A percentile compares a stretch with the other conserved stretches of the same genome.
Conservation (phyloP, 2,888 invertebrate species). For the Drosophila ochracea region DNA sequence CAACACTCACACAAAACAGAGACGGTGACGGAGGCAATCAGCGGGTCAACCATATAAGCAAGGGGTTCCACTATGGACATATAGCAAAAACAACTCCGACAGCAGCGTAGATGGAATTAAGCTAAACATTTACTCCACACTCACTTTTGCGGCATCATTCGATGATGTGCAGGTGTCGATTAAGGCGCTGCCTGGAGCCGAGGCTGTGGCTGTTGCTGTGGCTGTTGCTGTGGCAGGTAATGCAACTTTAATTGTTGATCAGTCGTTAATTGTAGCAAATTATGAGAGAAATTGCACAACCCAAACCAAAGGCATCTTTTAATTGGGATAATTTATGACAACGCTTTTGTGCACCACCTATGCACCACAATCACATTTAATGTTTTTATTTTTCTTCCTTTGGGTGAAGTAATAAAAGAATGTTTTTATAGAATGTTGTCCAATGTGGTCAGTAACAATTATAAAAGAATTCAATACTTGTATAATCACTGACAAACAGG, state of each 20-base stretch:
- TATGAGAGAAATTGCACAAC: constrained; percentile 67
- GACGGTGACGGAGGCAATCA: constrained; percentile 48
- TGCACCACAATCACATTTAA: constrained; percentile 11
- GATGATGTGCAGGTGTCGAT: constrained; percentile 68
- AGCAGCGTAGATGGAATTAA: constrained; percentile 27
- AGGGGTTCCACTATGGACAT: constrained; percentile 6
- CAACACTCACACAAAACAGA: not conserved
- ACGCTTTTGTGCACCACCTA: constrained; percentile 64
- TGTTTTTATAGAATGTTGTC: not conserved
- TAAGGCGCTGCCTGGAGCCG: constrained; percentile 32
- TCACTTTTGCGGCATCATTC: constrained; percentile 71
- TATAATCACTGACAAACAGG: not conserved
- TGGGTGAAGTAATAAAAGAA: not conserved
- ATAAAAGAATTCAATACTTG: not conserved
- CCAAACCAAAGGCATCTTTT: constrained; percentile 55
- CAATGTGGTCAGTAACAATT: not conserved
- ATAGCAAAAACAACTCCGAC: constrained; percentile 22
- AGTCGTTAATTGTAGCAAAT: constrained; percentile 79
- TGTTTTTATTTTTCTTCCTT: not conserved
- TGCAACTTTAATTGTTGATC: constrained; percentile 78
- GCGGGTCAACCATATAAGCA: constrained; percentile 21
- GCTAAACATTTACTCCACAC: constrained; percentile 61
- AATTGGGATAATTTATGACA: constrained; percentile 71
- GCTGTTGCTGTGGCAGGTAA: constrained; percentile 51
- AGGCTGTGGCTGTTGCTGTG: not conserved